phyloP scores from a whole-genome alignment of 2,797 vertebrate genomes.

The Sebastes variabilis region DNA sequence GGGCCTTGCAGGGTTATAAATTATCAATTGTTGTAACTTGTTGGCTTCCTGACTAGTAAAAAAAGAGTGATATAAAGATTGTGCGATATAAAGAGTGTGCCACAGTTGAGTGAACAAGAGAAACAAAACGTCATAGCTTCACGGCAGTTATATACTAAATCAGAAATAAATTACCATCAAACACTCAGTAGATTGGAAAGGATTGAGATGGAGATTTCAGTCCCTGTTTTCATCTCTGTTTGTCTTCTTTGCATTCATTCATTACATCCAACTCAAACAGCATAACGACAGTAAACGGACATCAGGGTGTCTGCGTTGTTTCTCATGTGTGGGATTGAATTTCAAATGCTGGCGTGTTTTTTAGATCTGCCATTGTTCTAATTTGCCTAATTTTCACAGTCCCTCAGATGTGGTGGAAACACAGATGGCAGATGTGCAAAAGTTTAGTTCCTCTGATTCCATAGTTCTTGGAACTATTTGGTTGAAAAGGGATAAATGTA shows the following conservation, averaged over 20 bases:
- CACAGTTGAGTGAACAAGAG: background rate
- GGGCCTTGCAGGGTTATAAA: too few relatives aligned
- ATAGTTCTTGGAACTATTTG: background rate
- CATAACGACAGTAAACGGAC: background rate
- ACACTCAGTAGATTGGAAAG: background rate
- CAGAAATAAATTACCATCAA: background rate
- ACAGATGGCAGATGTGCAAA: background rate
- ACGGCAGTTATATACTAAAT: background rate
- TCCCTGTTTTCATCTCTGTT: background rate
- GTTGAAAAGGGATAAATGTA: background rate
- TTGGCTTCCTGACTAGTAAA: background rate
- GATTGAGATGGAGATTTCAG: background rate
- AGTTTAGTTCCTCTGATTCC: background rate
- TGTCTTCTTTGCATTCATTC: background rate
- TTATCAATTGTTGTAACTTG: background rate
- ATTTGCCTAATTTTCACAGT: background rate
- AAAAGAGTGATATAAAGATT: background rate
- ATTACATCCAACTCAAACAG: background rate
- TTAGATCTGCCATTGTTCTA: background rate
- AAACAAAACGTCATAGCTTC: background rate
- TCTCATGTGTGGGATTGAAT: background rate
- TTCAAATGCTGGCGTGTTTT: background rate
- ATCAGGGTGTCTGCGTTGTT: background rate
- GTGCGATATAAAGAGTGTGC: background rate
- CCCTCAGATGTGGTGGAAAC: background rate